These are phyloP conservation scores for Brachymystax lenok DNA, from an alignment of 2,797 vertebrate genomes.

Conservation along the genomic window DNA sequence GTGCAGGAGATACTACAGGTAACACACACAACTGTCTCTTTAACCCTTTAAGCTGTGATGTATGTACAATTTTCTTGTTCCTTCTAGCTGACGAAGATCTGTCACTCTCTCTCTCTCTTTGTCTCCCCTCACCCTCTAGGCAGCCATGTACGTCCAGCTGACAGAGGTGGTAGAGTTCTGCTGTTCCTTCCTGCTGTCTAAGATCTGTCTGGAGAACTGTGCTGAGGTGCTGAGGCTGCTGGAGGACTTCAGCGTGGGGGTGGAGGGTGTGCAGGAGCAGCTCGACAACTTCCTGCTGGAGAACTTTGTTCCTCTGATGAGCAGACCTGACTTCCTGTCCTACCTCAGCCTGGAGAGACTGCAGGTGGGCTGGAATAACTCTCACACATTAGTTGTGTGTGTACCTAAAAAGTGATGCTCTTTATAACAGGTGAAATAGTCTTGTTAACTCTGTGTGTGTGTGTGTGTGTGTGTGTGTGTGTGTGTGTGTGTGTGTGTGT, in stretches of 20 bases:
- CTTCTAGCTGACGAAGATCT: background rate
- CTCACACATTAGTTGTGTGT: background rate
- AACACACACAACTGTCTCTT: conserved; percentile 6
- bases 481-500: background rate
- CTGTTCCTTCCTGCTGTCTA: conserved; percentile 97
- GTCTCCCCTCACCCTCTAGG: conserved; percentile 54
- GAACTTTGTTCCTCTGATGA: conserved; percentile 98
- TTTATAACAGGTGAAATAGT: background rate
- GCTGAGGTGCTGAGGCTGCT: conserved; percentile 98
- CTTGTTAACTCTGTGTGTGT: background rate
- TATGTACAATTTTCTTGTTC: background rate
- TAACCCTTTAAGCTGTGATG: background rate
- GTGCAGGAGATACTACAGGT: conserved; percentile 97
- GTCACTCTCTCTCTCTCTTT: background rate
- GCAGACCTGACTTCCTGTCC: conserved; percentile 94
- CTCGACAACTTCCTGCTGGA: conserved; percentile 94
- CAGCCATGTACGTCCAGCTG: conserved; percentile 98
- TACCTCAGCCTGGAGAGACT: conserved; percentile 98
- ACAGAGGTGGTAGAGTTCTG: conserved; percentile 99
- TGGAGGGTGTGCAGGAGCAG: conserved; percentile 97
- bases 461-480: background rate
- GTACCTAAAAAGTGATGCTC: background rate
- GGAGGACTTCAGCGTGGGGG: conserved; percentile 98
- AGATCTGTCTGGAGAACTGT: conserved; percentile 99
- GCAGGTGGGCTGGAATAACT: conserved; percentile 66